A percentile compares a stretch with the other conserved stretches of the same genome.
phyloP scores from a whole-genome alignment of 2,113 vertebrate species.

The Riparia riparia region DNA sequence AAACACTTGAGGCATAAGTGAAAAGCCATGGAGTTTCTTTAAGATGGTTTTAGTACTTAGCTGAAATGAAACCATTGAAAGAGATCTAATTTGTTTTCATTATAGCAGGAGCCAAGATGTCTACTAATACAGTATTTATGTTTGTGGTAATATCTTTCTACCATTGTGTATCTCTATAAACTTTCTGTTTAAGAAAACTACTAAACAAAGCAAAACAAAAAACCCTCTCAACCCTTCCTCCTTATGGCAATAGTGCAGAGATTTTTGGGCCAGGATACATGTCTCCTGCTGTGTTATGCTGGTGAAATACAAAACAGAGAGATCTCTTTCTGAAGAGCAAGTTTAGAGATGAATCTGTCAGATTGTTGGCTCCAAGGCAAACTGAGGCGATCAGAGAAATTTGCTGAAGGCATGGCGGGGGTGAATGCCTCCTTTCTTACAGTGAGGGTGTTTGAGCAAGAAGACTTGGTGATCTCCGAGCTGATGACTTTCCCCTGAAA shows the following conservation, averaged over 20 bases:
- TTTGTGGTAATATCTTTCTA: constrained; percentile 21
- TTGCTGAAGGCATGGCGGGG: background rate
- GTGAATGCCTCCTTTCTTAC: constrained; percentile 23
- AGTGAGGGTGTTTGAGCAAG: background rate
- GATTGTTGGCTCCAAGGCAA: constrained; percentile 39
- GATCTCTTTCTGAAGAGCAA: constrained; percentile 14
- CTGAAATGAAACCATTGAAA: constrained; percentile 7
- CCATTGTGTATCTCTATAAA: constrained; percentile 29
- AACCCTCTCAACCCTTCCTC: background rate
- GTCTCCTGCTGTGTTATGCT: constrained; percentile 26
- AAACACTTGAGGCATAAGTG: constrained; percentile 9
- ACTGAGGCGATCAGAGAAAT: background rate
- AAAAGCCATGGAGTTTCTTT: constrained; percentile 3
- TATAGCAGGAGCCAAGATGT: constrained; percentile 28
- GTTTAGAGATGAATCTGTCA: constrained; percentile 34
- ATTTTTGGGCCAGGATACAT: background rate
- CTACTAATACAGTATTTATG: constrained; percentile 43
- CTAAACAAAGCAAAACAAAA: constrained; percentile 30
- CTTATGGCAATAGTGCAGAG: background rate
- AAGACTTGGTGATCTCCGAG: background rate
- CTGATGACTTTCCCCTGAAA: constrained; percentile 32
- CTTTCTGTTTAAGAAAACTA: constrained; percentile 6
- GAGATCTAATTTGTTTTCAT: constrained; percentile 38
- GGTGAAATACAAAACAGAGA: background rate
- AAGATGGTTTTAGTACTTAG: constrained; percentile 3